Percentiles rank a stretch among this genome's conserved stretches.
Evolutionary conservation across 2,797 vertebrate species (phyloP).

Genomic region (Premnoplex brunnescens): DNA sequence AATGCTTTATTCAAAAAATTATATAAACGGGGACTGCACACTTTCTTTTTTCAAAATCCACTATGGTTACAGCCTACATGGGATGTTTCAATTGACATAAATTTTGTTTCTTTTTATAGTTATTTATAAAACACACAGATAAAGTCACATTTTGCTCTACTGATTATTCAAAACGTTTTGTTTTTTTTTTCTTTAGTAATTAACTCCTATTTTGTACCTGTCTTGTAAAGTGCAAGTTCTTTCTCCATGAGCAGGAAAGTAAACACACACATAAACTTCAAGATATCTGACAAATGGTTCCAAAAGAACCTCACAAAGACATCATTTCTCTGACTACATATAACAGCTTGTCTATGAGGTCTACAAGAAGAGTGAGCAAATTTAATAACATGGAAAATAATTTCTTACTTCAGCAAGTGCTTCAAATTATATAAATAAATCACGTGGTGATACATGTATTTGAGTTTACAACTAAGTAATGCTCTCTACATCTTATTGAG

Average conservation of each 20-base stretch:
- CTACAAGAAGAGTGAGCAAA: background rate
- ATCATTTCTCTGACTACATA: background rate
- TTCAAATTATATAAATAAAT: background rate
- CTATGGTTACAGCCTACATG: background rate
- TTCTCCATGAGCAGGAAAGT: background rate
- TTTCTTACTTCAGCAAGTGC: background rate
- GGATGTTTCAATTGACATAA: background rate
- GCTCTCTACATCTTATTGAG: background rate
- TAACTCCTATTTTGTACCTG: background rate
- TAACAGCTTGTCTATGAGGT: background rate
- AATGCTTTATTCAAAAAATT: background rate
- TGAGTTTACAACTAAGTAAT: background rate
- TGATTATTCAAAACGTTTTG: background rate
- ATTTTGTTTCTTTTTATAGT: background rate
- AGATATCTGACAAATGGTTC: background rate
- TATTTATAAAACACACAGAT: background rate
- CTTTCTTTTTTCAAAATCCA: background rate
- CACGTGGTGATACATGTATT: background rate
- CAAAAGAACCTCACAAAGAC: background rate
- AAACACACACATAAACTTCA: background rate
- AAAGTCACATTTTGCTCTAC: background rate
- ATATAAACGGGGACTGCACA: background rate
- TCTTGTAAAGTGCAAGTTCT: background rate
- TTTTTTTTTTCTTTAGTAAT: background rate
- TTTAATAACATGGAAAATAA: background rate